phyloP scores from a whole-genome alignment of 37 sponge, comb jelly and placozoan species.

The Lycopodina hypogea region DNA sequence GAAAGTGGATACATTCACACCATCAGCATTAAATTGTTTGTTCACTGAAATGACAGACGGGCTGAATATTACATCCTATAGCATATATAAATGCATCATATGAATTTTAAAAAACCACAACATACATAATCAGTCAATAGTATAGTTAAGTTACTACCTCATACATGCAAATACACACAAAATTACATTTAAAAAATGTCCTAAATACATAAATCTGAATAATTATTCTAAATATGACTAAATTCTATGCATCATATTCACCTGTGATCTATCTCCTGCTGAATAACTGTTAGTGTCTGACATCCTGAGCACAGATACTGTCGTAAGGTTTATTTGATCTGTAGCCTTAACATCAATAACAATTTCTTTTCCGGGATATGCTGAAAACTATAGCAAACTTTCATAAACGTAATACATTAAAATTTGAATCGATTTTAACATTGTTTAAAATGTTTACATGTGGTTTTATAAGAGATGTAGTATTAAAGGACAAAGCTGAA shows the following conservation, averaged over 20 bases:
- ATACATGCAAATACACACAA: no score
- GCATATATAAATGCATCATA: neutral
- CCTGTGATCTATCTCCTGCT: neutral
- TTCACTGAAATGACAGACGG: neutral
- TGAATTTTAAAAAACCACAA: no score
- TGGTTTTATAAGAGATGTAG: no score
- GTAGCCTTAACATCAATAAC: neutral
- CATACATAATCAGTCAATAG: no score
- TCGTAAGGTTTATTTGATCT: constrained; percentile 15
- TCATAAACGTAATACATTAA: no score
- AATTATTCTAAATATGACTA: no score
- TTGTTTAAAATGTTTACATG: no score
- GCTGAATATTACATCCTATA: neutral
- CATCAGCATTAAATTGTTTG: neutral
- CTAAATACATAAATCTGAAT: no score
- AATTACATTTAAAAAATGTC: no score
- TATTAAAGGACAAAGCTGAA: no score
- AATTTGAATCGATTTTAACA: no score
- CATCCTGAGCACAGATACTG: neutral
- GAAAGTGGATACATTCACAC: neutral
- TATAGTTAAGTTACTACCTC: no score
- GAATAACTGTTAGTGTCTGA: neutral
- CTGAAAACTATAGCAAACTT: neutral
- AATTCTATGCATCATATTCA: neutral
- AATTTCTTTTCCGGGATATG: constrained; percentile 33